Evolutionary conservation across 2,888 invertebrate species (phyloP).

Genomic region (Synanthedon tipuliformis): DNA sequence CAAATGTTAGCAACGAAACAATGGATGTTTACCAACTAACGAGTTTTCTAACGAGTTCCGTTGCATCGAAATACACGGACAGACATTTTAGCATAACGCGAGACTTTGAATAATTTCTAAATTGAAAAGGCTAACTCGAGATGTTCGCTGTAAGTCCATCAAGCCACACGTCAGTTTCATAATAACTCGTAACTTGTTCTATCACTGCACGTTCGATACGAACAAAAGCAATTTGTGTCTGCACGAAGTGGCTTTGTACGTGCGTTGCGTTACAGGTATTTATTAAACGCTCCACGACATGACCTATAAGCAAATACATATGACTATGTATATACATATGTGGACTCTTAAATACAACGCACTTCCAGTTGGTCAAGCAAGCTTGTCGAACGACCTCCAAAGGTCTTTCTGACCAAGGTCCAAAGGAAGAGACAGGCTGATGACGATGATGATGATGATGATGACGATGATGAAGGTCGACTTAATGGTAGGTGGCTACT

Average conservation of each 20-base stretch:
- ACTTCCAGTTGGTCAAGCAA: background rate
- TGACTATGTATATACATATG: slow-evolving; percentile 10
- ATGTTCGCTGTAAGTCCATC: slow-evolving; percentile 35
- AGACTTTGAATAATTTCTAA: slow-evolving; percentile 5
- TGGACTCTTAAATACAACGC: background rate
- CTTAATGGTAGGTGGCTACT: too few species aligned
- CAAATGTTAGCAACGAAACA: slow-evolving; percentile 6
- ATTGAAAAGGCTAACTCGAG: slow-evolving; percentile 37
- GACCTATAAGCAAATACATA: background rate
- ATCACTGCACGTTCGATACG: slow-evolving; percentile 50
- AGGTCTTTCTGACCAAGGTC: background rate
- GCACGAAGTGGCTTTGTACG: slow-evolving; percentile 58
- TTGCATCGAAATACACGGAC: slow-evolving; percentile 6
- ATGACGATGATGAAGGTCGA: too few species aligned
- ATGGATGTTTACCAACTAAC: slow-evolving; percentile 13
- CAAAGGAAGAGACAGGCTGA: too few species aligned
- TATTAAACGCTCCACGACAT: slow-evolving; percentile 26
- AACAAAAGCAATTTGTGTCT: slow-evolving; percentile 68
- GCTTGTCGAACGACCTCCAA: slow-evolving; percentile 21
- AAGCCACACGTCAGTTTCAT: slow-evolving; percentile 30
- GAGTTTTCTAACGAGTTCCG: slow-evolving; percentile 17
- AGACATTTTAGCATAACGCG: slow-evolving; percentile 4
- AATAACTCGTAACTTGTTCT: slow-evolving; percentile 33
- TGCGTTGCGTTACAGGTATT: slow-evolving; percentile 60
- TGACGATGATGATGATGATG: too few species aligned